A percentile compares a stretch with the other conserved stretches of the same genome.
Conservation (phyloP, 2,113 vertebrate species). For the Sarotherodon lohbergeri region DNA sequence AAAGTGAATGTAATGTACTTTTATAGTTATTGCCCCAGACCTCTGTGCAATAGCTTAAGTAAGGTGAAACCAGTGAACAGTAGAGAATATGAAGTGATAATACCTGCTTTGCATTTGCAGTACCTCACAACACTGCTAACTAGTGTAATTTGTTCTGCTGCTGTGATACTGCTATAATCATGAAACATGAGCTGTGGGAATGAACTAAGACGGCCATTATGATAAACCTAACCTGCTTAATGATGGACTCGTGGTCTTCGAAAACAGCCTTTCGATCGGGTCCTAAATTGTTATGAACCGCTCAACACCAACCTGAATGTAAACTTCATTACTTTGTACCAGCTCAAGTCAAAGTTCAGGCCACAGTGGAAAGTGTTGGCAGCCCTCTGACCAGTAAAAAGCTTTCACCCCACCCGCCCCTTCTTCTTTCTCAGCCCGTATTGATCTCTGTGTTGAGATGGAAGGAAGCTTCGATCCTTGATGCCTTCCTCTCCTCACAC, state of each 20-base stretch:
- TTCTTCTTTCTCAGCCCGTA: neutral
- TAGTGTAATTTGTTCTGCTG: neutral
- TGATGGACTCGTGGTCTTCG: neutral
- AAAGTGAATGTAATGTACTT: neutral
- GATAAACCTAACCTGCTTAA: neutral
- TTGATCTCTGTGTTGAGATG: conserved; percentile 27
- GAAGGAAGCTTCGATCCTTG: conserved; percentile 10
- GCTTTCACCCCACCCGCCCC: neutral
- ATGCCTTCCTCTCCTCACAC: neutral
- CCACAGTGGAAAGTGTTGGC: neutral
- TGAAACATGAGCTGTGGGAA: neutral
- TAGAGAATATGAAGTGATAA: neutral
- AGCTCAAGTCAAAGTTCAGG: neutral
- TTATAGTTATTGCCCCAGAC: neutral
- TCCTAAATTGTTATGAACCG: neutral
- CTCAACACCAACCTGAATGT: neutral
- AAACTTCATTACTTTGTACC: neutral
- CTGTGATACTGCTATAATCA: neutral
- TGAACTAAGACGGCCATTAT: neutral
- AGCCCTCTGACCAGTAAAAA: neutral
- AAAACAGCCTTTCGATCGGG: fast-evolving
- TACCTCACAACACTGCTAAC: neutral
- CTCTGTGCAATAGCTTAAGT: neutral
- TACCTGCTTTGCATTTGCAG: neutral
- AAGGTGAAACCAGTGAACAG: neutral